Evolutionary conservation across 2,113 vertebrate species (phyloP), one percentile per base, ranked within the genome.

Genomic region (Pomatorhinus ruficollis): DNA sequence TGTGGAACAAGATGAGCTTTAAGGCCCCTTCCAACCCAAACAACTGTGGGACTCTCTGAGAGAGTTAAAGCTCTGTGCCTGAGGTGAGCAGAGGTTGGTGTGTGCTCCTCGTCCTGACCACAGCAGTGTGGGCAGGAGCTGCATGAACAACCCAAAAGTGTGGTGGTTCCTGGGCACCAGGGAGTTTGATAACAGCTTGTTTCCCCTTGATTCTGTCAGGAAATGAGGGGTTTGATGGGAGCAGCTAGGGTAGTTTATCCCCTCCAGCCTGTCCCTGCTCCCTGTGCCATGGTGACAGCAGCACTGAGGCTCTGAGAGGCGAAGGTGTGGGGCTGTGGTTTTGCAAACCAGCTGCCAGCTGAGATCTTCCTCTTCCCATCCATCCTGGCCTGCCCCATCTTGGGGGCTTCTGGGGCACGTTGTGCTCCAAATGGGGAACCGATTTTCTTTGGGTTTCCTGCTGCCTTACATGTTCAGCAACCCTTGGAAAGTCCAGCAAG

Each of bases 361-460:
- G 45, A 89, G 40, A 42, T 95, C 91, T 96, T 96, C 96, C 89
- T 94, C 96, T 95, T 96, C 91, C 59, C 21, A 0, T 70, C 87
- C 9, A 18, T 56, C 79, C 68, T 86, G 91, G 65, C 88, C 70
- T 85, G 83, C 69, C 79, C 57, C 24, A 1, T 16, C 86, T 15
- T 40, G 63, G 89, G 93, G 87, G 87, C 93, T 95, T 89, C 87
- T 93, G 72, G 68, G 83, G 40, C 91, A 72, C 2, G 0, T 40
- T 37, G 68, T 66, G 33, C 68, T 96, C 66, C 57, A 42, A 96
- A 96, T 90, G 86, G 83, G 96, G 96, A 96, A 95, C 93, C 8
- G 86, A 71, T 85, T 95, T 92, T 88, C 4, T 3, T 56, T 52
- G 66, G 37, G 91, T 95, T 95, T 93, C 93, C 96, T 95, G 82